Evolutionary conservation across 2,113 vertebrate genomes (phyloP).

Genomic region (Rattus rattus): DNA sequence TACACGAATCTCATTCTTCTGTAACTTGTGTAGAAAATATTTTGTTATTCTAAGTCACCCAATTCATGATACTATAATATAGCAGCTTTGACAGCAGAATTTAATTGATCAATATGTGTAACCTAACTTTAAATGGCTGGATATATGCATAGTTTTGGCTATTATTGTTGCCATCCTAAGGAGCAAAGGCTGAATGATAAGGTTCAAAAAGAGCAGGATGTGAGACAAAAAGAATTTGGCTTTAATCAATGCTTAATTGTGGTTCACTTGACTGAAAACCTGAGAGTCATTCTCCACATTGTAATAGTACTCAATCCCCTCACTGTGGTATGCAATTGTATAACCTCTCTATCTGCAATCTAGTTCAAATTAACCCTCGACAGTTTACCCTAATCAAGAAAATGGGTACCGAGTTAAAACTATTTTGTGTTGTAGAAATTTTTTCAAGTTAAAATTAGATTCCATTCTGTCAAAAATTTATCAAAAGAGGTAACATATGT

Average conservation of each 20-base stretch:
- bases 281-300: background rate
- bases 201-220: accelerated
- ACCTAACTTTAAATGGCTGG: background rate
- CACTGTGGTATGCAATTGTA: background rate
- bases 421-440: background rate
- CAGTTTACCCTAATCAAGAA: background rate
- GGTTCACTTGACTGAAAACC: background rate
- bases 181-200: background rate
- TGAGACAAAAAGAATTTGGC: background rate
- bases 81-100: background rate
- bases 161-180: background rate
- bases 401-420: background rate
- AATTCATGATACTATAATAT: background rate
- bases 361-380: background rate
- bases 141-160: background rate
- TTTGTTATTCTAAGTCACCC: background rate
- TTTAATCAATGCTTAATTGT: background rate
- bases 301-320: background rate
- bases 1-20: background rate
- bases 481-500: background rate
- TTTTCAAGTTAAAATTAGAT: background rate
- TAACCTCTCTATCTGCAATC: accelerated
- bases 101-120: background rate
- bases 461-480: background rate
- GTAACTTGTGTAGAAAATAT: background rate